Evolutionary conservation across 2,113 vertebrate species (phyloP), one percentile per base, ranked within the genome.

Genomic region (Microcebus ravelobensis): DNA sequence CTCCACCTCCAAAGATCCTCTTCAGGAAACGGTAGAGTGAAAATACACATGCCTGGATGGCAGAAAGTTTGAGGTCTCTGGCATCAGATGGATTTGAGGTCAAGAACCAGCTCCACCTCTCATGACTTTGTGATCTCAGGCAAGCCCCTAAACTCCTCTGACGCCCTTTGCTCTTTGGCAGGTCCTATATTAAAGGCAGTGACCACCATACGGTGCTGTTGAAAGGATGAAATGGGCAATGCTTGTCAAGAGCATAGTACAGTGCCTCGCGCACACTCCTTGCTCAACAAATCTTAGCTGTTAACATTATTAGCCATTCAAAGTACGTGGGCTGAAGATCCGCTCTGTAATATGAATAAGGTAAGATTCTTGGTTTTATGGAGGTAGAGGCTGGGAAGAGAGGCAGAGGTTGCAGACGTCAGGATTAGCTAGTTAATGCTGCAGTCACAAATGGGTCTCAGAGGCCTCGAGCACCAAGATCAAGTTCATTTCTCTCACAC

Each of bases 201-300:
- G 17, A 1, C 34, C 23, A 31, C 21, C 29, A 34, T 5, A 10
- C n/a, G 1, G 13, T 8, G 31, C 50, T 23, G 18, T 14, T 6
- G 25, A 91, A 74, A 92, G 59, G 17, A 57, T 29, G 20, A 57
- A 36, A 20, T 5, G 8, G 48, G 27, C 15, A 18, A 42, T 3
- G 23, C n/a, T 55, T 67, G 45, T 52, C 31, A 45, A 67, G 25
- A n/a, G 50, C 67, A 48, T 6, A 34, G 50, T 63, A 70, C 20
- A 18, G 71, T 9, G 59, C 14, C 8, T 8, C 11, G 42, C 2
- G 4, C 25, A 13, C 21, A 9, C 10, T 18, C 21, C 5, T 2
- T 0, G 2, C 11, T 76, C 59, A 23, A 36, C 34, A 48, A 48
- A 25, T 25, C 34, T n/a, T 20, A 21, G 18, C 61, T 48, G 3